Percentiles rank a stretch among this genome's conserved stretches.
phyloP scores from a whole-genome alignment of 2,113 vertebrate species.

The Callithrix jacchus region DNA sequence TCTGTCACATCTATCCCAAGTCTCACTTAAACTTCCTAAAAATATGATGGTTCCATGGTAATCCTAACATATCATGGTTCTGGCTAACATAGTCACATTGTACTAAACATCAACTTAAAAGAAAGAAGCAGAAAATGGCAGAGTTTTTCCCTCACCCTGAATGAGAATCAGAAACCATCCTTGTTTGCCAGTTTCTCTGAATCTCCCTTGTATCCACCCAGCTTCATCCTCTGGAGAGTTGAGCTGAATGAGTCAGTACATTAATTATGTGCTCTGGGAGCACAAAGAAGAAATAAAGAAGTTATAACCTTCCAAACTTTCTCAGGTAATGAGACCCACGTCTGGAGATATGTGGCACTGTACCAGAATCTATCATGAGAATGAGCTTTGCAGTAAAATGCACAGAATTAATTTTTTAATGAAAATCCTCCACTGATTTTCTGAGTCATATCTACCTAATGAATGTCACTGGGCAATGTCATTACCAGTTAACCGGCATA shows the following conservation, averaged over 20 bases:
- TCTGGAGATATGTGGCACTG: constrained; percentile 79
- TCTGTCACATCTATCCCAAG: neutral
- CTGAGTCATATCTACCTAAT: constrained; percentile 82
- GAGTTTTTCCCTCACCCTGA: neutral
- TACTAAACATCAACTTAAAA: neutral
- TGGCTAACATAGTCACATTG: neutral
- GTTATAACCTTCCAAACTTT: constrained; percentile 84
- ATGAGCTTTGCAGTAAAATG: constrained; percentile 80
- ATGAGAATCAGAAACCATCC: constrained; percentile 22
- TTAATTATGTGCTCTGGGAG: constrained; percentile 84
- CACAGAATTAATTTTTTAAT: constrained; percentile 85
- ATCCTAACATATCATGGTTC: neutral
- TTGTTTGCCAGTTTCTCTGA: constrained; percentile 72
- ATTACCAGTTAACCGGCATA: constrained; percentile 83
- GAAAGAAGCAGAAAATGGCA: constrained; percentile 1
- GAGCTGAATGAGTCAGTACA: constrained; percentile 81
- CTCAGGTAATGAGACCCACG: constrained; percentile 84
- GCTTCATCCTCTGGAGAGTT: constrained; percentile 76
- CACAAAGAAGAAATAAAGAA: constrained; percentile 81
- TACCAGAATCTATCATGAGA: constrained; percentile 85
- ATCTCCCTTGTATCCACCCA: constrained; percentile 76
- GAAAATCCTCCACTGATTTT: constrained; percentile 80
- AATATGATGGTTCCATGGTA: neutral
- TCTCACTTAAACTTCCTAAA: neutral
- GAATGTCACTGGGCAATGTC: constrained; percentile 85